Conservation (phyloP, 1,140 invertebrate genomes). For the Elymnias hypermnestra region DNA sequence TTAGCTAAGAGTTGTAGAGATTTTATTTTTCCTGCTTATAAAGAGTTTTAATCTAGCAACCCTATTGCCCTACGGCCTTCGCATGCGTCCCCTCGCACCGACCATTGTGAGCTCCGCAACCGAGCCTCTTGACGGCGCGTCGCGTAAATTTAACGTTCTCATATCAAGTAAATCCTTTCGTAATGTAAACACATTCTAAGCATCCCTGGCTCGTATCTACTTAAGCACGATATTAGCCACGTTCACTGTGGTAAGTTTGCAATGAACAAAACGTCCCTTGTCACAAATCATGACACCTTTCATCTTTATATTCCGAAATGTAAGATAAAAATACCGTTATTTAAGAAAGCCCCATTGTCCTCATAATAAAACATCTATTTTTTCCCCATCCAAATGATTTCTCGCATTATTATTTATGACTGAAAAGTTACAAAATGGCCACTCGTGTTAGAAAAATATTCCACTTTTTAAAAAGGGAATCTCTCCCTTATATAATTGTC, state of each 20-base stretch:
- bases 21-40: too few relatives aligned
- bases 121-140: slow-evolving; percentile 36
- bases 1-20: too few relatives aligned
- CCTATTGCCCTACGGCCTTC: slow-evolving; percentile 14
- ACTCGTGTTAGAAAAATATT: not conserved
- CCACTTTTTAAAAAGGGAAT: not conserved
- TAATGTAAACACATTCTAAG: slow-evolving; percentile 42
- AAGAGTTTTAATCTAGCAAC: slow-evolving; percentile 12
- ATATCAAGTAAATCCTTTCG: slow-evolving; percentile 29
- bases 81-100: slow-evolving; percentile 19
- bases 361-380: slow-evolving; percentile 14
- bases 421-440: not conserved
- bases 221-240: not conserved
- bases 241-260: slow-evolving; percentile 9
- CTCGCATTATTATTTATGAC: not conserved
- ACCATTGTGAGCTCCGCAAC: slow-evolving; percentile 49
- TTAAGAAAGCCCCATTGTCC: slow-evolving; percentile 7
- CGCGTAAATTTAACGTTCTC: slow-evolving; percentile 36
- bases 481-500: not conserved
- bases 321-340: slow-evolving; percentile 3
- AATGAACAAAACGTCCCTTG: not conserved
- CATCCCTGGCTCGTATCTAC: not conserved
- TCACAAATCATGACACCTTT: slow-evolving; percentile 1
- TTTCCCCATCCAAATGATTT: slow-evolving; percentile 11
- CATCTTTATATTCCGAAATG: not conserved